A percentile compares a stretch with the other conserved stretches of the same genome.
These are phyloP conservation scores for Epiblema foenella DNA, from an alignment of 2,888 invertebrate species.

Conservation along the genomic window DNA sequence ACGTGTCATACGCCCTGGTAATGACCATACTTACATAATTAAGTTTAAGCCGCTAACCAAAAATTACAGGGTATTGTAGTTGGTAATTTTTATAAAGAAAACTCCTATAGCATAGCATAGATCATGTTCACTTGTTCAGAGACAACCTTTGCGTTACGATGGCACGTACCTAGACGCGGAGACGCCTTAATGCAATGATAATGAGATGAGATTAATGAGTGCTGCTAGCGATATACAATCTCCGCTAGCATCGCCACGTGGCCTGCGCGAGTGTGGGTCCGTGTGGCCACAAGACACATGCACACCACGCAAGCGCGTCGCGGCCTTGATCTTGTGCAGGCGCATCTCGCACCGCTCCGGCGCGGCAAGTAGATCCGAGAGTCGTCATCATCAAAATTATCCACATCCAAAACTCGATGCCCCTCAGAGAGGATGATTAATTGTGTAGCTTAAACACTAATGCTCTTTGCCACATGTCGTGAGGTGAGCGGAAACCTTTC, in stretches of 20 bases:
- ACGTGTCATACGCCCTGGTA: conserved; percentile 4
- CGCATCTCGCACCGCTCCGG: conserved; percentile 23
- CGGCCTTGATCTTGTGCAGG: conserved; percentile 37
- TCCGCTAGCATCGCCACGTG: conserved; percentile 11
- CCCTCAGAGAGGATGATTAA: no score
- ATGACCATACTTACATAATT: conserved; percentile 24
- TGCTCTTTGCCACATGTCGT: neutral
- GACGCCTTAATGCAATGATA: conserved; percentile 13
- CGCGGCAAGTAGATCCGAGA: neutral
- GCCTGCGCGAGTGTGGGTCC: conserved; percentile 15
- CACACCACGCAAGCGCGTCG: conserved; percentile 8
- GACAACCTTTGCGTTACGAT: neutral
- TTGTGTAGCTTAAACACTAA: neutral
- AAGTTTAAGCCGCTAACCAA: conserved; percentile 1
- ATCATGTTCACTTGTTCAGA: no score
- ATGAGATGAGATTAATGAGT: conserved; percentile 19
- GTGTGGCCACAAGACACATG: neutral
- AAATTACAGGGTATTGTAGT: conserved; percentile 1
- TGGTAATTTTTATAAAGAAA: neutral
- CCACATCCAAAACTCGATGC: neutral
- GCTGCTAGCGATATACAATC: conserved; percentile 10
- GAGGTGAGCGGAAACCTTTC: neutral
- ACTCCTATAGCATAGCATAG: neutral
- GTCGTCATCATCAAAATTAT: neutral
- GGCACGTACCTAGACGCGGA: neutral